Base-by-base conservation (phyloP, 2,113 vertebrate species). In the Phylloscopus trochilus region DNA sequence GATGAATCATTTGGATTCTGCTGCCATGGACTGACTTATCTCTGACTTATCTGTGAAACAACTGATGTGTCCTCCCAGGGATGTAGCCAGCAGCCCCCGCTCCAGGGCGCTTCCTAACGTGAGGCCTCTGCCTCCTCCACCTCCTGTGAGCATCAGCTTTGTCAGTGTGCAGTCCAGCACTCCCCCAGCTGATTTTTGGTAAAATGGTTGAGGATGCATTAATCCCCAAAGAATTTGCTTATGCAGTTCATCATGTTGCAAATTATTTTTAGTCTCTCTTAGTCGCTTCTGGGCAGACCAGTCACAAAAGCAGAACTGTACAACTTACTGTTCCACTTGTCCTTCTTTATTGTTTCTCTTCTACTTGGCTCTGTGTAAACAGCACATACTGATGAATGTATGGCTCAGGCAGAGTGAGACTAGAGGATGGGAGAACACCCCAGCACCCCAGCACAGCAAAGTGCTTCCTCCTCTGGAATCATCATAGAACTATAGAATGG, bases 1-100 rank as follows among this genome's bases (percentile, higher is more conserved):
- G 51, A 93, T 83, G 70, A 96, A 58, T 95, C 74, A 73, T 87
- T 90, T 77, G 67, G 55, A 80, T 94, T 77, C 86, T 83, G 30
- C 72, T 95, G 58, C 79, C 1, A 0, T 27, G 49, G 53, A 43
- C 74, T 94, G 70, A 91, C 33, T 96, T 94, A 59, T 51, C 62
- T 79, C 70, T 96, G 89, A 88, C 22, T 84, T 90, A 88, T 53
- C 23, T 77, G 60, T 91, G 60, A 91, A 75, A 83, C 53, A 88
- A 35, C 24, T 92, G 63, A 62, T 72, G 63, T 3, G 1, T 86
- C 76, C 83, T 93, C 68, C 35, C 46, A 55, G 79, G 70, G 51
- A 80, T 31, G 51, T 18, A 83, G 72, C 63, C 43, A 69, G n/a
- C 79, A 95, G 86, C 79, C 76, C 47, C 90, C 33, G 0, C 72